These are phyloP conservation scores for Yasuhikotakia modesta DNA, from an alignment of 2,797 vertebrate genomes.

Conservation along the genomic window DNA sequence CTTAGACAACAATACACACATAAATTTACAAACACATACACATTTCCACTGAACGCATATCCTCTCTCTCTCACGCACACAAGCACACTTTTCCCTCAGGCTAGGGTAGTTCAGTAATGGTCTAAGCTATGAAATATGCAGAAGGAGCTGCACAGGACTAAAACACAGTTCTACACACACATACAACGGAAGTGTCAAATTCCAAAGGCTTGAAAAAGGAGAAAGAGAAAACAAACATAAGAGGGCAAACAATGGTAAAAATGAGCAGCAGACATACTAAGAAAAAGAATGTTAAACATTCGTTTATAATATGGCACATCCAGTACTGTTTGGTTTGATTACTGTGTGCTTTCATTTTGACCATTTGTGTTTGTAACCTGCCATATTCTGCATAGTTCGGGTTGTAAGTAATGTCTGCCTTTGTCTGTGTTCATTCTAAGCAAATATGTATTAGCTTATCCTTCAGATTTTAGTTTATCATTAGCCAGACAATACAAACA, in stretches of 20 bases:
- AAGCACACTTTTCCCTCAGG: slow-evolving; percentile 27
- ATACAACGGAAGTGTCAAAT: slow-evolving; percentile 68
- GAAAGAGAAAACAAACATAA: slow-evolving; percentile 60
- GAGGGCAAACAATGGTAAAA: slow-evolving; percentile 51
- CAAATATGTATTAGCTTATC: not conserved
- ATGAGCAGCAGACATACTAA: slow-evolving; percentile 15
- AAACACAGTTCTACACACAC: slow-evolving; percentile 58
- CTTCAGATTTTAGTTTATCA: not conserved
- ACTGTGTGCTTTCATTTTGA: not conserved
- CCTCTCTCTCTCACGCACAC: not conserved
- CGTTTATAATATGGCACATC: not conserved
- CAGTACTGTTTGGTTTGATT: no score
- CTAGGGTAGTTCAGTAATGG: slow-evolving; percentile 54
- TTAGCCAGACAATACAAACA: slow-evolving; percentile 24
- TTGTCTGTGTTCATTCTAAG: slow-evolving; percentile 2
- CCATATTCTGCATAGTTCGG: not conserved
- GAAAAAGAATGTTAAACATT: slow-evolving; percentile 6
- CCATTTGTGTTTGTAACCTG: slow-evolving; percentile 11
- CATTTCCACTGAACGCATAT: slow-evolving; percentile 24
- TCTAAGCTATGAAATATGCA: slow-evolving; percentile 74
- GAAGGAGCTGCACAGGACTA: slow-evolving; percentile 59
- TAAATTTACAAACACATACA: slow-evolving; percentile 15
- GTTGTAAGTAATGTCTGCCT: not conserved
- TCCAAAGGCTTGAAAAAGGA: slow-evolving; percentile 64
- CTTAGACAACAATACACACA: slow-evolving; percentile 36